Conservation (phyloP, 1,140 invertebrate species). For the Mercenaria mercenaria region DNA sequence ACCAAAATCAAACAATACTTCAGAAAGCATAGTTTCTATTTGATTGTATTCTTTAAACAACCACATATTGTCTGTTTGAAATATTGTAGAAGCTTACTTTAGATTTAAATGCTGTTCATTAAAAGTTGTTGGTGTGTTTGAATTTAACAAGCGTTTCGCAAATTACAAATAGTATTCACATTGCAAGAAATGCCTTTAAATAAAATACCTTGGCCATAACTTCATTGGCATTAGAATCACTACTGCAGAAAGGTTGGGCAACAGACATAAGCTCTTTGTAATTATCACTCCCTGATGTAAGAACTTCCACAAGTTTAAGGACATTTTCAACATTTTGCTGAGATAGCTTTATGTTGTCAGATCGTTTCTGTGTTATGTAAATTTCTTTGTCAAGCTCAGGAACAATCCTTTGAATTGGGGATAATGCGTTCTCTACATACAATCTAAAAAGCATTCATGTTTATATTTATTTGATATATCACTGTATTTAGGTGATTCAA, state of each 20-base stretch:
- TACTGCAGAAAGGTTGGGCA: background rate
- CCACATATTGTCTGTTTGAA: too few relatives aligned
- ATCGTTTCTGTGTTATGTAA: background rate
- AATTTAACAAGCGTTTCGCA: too few relatives aligned
- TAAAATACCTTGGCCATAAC: slow-evolving; percentile 1
- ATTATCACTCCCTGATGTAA: background rate
- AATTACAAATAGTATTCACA: too few relatives aligned
- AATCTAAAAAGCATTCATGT: slow-evolving; percentile 35
- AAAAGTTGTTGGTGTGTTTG: too few relatives aligned
- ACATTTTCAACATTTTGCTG: background rate
- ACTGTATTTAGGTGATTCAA: too few relatives aligned
- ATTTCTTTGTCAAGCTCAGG: slow-evolving; percentile 11
- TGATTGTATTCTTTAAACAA: too few relatives aligned
- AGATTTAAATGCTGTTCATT: too few relatives aligned
- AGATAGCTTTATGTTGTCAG: background rate
- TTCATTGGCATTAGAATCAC: background rate
- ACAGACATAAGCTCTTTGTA: background rate
- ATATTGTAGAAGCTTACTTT: too few relatives aligned
- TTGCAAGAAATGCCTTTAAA: too few relatives aligned
- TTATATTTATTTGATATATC: too few relatives aligned
- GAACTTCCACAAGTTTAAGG: background rate
- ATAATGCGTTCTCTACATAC: background rate
- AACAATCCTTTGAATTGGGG: background rate
- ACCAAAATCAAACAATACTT: too few relatives aligned
- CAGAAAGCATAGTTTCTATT: too few relatives aligned